phyloP scores from a whole-genome alignment of 1,140 invertebrate genomes.

The Dreissena rostriformis region DNA sequence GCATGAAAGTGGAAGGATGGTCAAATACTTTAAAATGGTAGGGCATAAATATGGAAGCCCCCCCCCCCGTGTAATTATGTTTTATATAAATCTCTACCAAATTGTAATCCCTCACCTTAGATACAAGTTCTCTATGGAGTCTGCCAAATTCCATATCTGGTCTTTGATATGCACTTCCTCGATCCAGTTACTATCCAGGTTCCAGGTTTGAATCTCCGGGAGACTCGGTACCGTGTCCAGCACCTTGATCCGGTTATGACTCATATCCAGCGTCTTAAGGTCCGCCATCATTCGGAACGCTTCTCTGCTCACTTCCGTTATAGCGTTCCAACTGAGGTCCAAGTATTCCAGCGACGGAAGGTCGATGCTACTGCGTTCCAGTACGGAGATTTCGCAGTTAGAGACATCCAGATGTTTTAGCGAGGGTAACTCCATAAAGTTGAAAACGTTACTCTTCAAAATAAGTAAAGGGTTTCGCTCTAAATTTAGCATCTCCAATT shows the following conservation, averaged over 20 bases:
- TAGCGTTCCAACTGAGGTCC: slow-evolving; percentile 47
- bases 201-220: slow-evolving; percentile 30
- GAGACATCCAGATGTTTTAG: slow-evolving; percentile 39
- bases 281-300: slow-evolving; percentile 36
- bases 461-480: slow-evolving; percentile 33
- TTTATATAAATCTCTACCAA: neutral
- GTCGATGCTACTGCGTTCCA: slow-evolving; percentile 30
- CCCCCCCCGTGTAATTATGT: neutral
- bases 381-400: slow-evolving; percentile 22
- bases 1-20: too few relatives aligned
- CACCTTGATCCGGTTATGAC: slow-evolving; percentile 35
- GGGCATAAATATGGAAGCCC: neutral
- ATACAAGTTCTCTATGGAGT: slow-evolving; percentile 33
- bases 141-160: neutral
- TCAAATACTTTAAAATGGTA: too few relatives aligned
- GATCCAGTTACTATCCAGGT: slow-evolving; percentile 38
- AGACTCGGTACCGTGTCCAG: slow-evolving; percentile 22
- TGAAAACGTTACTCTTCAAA: slow-evolving; percentile 21
- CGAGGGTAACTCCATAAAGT: slow-evolving; percentile 24
- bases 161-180: slow-evolving; percentile 11
- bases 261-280: slow-evolving; percentile 38
- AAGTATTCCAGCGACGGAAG: slow-evolving; percentile 24
- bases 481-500: slow-evolving; percentile 15
- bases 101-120: slow-evolving; percentile 22
- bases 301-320: neutral